phyloP scores from a whole-genome alignment of 2,888 invertebrate species.

The Agrochola circellaris region DNA sequence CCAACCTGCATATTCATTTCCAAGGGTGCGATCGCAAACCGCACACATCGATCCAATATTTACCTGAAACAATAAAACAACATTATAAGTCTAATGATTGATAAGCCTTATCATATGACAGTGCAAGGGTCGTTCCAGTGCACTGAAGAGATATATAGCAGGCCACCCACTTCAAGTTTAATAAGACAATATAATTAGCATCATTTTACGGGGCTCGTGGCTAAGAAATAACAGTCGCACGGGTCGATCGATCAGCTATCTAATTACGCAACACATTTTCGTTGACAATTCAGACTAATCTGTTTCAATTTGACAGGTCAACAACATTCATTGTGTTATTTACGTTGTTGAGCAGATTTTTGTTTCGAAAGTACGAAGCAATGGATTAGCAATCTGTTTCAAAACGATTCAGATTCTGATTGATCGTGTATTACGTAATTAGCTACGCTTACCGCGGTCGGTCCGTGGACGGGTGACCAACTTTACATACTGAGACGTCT shows the following conservation, averaged over 20 bases:
- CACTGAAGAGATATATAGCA: slow-evolving; percentile 16
- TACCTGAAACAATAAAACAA: slow-evolving; percentile 55
- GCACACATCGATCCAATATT: slow-evolving; percentile 11
- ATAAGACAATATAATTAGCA: slow-evolving; percentile 2
- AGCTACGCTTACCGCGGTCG: not conserved
- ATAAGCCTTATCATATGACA: slow-evolving; percentile 23
- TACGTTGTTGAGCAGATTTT: no score
- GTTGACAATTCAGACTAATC: no score
- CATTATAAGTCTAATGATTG: slow-evolving; percentile 10
- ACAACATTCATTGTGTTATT: no score
- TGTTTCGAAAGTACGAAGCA: no score
- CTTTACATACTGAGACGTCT: not conserved
- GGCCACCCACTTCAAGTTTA: slow-evolving; percentile 28
- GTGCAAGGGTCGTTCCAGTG: slow-evolving; percentile 23
- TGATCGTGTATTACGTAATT: no score
- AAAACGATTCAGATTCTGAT: no score
- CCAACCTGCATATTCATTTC: not conserved
- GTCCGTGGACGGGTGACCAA: not conserved
- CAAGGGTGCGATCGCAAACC: not conserved
- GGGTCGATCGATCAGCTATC: not conserved
- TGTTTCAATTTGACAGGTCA: no score
- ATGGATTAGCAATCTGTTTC: no score
- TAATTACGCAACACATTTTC: no score
- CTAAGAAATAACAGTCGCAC: not conserved
- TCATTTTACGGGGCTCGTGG: not conserved